Conservation (phyloP, 2,113 vertebrate genomes). For the Channa maculata region DNA sequence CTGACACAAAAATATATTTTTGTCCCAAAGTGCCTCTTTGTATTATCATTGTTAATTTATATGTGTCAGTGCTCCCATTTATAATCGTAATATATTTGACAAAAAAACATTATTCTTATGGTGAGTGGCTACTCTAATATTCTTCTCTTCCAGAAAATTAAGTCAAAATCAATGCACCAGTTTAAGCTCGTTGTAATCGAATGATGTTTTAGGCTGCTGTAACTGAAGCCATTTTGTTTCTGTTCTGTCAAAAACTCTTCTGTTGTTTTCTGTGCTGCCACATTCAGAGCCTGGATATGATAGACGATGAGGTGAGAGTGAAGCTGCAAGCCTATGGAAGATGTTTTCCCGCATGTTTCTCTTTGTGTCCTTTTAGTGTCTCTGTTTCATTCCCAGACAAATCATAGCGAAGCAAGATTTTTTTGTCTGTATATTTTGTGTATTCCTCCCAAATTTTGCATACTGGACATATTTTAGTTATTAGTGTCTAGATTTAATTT, state of each 20-base stretch:
- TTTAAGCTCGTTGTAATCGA: conserved; percentile 13
- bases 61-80: neutral
- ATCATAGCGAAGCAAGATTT: conserved; percentile 1
- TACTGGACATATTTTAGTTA: neutral
- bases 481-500: neutral
- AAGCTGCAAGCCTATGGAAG: conserved; percentile 3
- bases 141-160: conserved; percentile 1
- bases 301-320: conserved; percentile 97
- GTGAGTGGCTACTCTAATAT: neutral
- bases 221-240: conserved; percentile 19
- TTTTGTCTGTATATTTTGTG: neutral
- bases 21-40: neutral
- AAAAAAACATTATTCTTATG: neutral
- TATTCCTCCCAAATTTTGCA: neutral
- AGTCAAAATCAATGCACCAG: conserved; percentile 5
- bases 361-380: conserved; percentile 14
- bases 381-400: conserved; percentile 1
- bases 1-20: neutral
- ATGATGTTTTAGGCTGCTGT: conserved; percentile 1
- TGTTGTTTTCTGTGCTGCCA: conserved; percentile 85
- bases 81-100: conserved; percentile 5
- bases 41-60: neutral
- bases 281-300: conserved; percentile 98
- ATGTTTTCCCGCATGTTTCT: conserved; percentile 15
- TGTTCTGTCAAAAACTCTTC: conserved; percentile 77